Conservation (phyloP, 2,113 vertebrate species). For the Himantopus leucocephalus region DNA sequence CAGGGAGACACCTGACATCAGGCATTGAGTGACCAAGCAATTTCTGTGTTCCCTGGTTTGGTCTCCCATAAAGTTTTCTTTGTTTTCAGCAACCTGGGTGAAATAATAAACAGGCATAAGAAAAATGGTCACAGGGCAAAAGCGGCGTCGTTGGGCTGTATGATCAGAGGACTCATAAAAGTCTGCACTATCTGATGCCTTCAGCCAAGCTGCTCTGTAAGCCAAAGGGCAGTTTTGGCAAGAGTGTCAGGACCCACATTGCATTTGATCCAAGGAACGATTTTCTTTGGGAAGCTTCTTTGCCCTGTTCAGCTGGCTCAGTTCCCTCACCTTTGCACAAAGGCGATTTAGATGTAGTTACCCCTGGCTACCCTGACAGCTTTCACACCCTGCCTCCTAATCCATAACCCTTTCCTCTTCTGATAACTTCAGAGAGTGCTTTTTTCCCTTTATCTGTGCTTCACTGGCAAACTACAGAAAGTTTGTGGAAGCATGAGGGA, state of each 20-base stretch:
- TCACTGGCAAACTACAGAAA: background rate
- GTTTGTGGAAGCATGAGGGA: background rate
- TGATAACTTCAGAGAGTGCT: background rate
- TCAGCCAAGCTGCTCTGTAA: background rate
- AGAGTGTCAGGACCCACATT: accelerated
- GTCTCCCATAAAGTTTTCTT: background rate
- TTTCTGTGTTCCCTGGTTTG: background rate
- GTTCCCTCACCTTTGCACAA: background rate
- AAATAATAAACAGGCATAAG: background rate
- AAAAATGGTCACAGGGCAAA: background rate
- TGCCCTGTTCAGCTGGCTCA: background rate
- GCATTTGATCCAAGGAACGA: accelerated
- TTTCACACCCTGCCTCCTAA: background rate
- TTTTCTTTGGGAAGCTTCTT: background rate
- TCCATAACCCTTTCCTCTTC: background rate
- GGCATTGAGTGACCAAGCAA: background rate
- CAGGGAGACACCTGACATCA: background rate
- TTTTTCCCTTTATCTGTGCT: background rate
- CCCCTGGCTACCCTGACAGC: background rate
- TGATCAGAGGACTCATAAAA: background rate
- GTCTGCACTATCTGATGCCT: background rate
- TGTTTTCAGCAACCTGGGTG: background rate
- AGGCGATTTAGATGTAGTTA: background rate
- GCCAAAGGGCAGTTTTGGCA: background rate
- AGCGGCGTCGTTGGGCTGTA: accelerated